Conservation (phyloP, 1,140 invertebrate species). For the Drosophila sulfurigaster region DNA sequence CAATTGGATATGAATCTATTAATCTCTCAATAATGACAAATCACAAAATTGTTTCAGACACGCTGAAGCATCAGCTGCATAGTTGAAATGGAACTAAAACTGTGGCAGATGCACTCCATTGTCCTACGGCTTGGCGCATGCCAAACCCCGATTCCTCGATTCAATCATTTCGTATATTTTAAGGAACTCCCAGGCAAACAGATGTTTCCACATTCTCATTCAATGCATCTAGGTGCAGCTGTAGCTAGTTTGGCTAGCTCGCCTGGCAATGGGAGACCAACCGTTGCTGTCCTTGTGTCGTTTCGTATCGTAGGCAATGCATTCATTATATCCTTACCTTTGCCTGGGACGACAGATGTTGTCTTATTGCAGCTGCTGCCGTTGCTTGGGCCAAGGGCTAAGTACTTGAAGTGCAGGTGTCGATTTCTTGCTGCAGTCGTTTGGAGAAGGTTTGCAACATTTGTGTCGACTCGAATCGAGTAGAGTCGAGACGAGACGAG, state of each 20-base stretch:
- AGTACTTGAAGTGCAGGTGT: conserved; percentile 46
- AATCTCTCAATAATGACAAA: not conserved
- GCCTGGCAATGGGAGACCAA: not conserved
- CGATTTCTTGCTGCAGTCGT: conserved; percentile 17
- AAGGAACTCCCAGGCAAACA: conserved; percentile 41
- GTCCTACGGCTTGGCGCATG: conserved; percentile 43
- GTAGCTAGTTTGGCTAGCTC: conserved; percentile 5
- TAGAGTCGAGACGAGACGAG: conserved; percentile 2
- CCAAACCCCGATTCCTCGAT: conserved; percentile 23
- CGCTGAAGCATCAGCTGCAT: conserved; percentile 40
- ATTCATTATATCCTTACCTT: conserved; percentile 42
- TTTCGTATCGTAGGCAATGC: conserved; percentile 16
- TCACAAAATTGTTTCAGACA: conserved; percentile 24
- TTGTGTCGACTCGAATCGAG: not conserved
- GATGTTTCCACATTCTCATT: conserved; percentile 37
- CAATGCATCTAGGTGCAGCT: conserved; percentile 45
- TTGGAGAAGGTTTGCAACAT: conserved; percentile 4
- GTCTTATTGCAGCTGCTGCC: conserved; percentile 23
- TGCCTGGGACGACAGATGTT: conserved; percentile 35
- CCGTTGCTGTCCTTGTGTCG: conserved; percentile 1
- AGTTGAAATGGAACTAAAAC: conserved; percentile 35
- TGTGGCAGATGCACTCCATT: conserved; percentile 31
- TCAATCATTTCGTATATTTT: conserved; percentile 2
- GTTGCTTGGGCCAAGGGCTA: conserved; percentile 18
- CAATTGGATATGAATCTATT: not conserved